Conservation (phyloP, 2,888 invertebrate species). For the Diadromus collaris region DNA sequence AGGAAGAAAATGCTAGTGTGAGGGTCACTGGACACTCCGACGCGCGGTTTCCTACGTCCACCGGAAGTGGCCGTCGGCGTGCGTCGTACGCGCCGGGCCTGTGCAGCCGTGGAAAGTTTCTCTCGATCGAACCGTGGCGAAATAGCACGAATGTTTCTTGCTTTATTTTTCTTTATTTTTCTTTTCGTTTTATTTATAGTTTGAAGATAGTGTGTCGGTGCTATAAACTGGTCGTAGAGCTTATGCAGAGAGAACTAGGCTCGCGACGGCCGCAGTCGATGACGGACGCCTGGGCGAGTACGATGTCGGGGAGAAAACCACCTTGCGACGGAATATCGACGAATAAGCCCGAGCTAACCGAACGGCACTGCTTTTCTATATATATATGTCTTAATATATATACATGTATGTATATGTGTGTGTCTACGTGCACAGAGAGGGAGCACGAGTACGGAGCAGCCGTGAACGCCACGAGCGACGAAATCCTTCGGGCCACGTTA, state of each 20-base stretch:
- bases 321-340: slow-evolving; percentile 32
- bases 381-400: not conserved
- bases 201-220: not conserved
- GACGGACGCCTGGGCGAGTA: not conserved
- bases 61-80: slow-evolving; percentile 1
- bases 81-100: not conserved
- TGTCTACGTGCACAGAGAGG: not conserved
- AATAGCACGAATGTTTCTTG: not conserved
- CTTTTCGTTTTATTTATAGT: slow-evolving; percentile 9
- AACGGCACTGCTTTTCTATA: not conserved
- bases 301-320: not conserved
- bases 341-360: not conserved
- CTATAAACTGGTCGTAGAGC: not conserved
- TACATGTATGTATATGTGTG: not conserved
- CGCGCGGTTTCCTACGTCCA: too few species aligned
- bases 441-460: not conserved
- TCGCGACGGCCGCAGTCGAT: not conserved
- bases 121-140: not conserved
- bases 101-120: not conserved
- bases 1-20: not conserved
- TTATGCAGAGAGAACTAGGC: not conserved
- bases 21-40: not conserved
- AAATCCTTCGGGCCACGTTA: not conserved
- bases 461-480: not conserved
- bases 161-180: too few species aligned